Evolutionary conservation across 1,140 invertebrate genomes (phyloP).

Genomic region (Physella acuta): DNA sequence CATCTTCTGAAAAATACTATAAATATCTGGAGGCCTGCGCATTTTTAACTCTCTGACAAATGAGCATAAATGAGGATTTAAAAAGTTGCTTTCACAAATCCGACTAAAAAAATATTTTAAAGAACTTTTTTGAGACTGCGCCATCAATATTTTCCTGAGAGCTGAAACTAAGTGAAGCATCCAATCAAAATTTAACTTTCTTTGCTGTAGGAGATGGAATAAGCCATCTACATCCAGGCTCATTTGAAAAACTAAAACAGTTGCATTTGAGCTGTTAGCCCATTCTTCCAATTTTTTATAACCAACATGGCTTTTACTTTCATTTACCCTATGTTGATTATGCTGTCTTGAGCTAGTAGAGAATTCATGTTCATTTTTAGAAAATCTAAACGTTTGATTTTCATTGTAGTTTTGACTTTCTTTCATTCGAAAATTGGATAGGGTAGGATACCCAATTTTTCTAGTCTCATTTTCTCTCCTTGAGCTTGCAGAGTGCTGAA

Average conservation of each 20-base stretch:
- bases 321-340: too few relatives aligned
- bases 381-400: too few relatives aligned
- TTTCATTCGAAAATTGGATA: too few relatives aligned
- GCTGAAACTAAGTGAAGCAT: background rate
- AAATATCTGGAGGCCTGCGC: background rate
- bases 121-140: background rate
- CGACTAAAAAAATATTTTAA: constrained; percentile 7
- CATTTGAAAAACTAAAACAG: constrained; percentile 8
- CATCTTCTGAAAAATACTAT: background rate
- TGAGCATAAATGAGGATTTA: background rate
- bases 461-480: too few relatives aligned
- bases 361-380: too few relatives aligned
- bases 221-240: background rate
- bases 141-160: constrained; percentile 1
- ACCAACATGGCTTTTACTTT: too few relatives aligned
- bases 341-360: too few relatives aligned
- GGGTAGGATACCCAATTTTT: too few relatives aligned
- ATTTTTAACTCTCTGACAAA: constrained; percentile 3
- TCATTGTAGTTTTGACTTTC: too few relatives aligned
- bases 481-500: too few relatives aligned
- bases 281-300: constrained; percentile 11
- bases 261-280: background rate
- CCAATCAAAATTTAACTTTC: constrained; percentile 3
- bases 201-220: background rate
- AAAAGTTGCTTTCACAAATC: constrained; percentile 8